Evolutionary conservation across 2,888 invertebrate species (phyloP).

Genomic region (Apotomis capreana): DNA sequence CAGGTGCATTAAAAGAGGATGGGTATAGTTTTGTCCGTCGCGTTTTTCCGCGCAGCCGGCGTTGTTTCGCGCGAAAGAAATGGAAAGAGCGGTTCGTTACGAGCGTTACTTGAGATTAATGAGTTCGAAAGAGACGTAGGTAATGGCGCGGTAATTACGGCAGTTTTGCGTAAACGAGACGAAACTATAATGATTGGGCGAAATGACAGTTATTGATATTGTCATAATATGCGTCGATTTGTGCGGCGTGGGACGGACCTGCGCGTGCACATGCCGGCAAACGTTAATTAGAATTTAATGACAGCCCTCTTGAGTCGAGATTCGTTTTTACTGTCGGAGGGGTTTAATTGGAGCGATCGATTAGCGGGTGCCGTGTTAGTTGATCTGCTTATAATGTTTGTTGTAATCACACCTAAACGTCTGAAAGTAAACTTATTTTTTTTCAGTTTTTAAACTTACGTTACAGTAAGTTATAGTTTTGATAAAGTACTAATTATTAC

Average conservation of each 20-base stretch:
- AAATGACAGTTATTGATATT: constrained; percentile 81
- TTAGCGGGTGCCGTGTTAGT: constrained; percentile 34
- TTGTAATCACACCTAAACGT: constrained; percentile 9
- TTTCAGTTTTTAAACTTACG: neutral
- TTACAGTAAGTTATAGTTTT: neutral
- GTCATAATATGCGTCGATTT: constrained; percentile 71
- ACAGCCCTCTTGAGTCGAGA: constrained; percentile 55
- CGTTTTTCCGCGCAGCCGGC: constrained; percentile 53
- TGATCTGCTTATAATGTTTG: constrained; percentile 28
- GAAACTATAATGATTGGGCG: constrained; percentile 75
- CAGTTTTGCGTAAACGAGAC: constrained; percentile 77
- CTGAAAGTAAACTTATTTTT: constrained; percentile 3
- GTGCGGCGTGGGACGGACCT: constrained; percentile 59
- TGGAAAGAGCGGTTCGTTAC: constrained; percentile 67
- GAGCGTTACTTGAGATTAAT: constrained; percentile 69
- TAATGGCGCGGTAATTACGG: constrained; percentile 75
- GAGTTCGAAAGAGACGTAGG: constrained; percentile 77
- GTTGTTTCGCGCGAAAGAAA: constrained; percentile 72
- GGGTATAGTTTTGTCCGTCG: constrained; percentile 55
- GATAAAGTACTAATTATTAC: too few relatives aligned
- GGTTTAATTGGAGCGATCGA: constrained; percentile 44
- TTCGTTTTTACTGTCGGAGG: constrained; percentile 49
- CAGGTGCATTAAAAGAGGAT: constrained; percentile 62
- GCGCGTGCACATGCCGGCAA: constrained; percentile 62
- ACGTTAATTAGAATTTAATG: constrained; percentile 78